Percentiles rank a stretch among this genome's conserved stretches.
These are phyloP conservation scores for Iguana delicatissima DNA, from an alignment of 2,797 vertebrate species.

Conservation along the genomic window DNA sequence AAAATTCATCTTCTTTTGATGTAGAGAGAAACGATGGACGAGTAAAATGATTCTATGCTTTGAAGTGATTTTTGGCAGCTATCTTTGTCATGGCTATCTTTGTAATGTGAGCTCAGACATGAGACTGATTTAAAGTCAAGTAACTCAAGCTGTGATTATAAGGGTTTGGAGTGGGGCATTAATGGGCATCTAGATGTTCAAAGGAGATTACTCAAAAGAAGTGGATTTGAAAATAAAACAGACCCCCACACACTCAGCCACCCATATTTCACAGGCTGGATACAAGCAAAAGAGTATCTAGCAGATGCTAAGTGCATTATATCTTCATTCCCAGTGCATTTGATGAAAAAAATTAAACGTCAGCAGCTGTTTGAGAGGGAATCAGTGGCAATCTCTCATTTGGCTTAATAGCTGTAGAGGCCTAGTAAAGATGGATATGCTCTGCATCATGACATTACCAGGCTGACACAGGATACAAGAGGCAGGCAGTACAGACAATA, in stretches of 20 bases:
- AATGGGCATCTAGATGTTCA: conserved; percentile 3
- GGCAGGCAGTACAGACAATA: not conserved
- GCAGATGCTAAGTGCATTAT: conserved; percentile 54
- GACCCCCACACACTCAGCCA: not conserved
- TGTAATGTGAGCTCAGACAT: not conserved
- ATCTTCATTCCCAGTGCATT: conserved; percentile 56
- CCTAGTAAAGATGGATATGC: conserved; percentile 55
- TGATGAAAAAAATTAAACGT: conserved; percentile 51
- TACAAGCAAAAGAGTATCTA: conserved; percentile 32
- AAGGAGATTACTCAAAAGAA: not conserved
- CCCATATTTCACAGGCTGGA: not conserved
- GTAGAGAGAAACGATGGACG: conserved; percentile 42
- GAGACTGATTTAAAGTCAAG: conserved; percentile 36
- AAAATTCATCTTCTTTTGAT: conserved; percentile 52
- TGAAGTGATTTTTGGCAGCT: conserved; percentile 14
- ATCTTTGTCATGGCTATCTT: conserved; percentile 33
- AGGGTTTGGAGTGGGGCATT: conserved; percentile 33
- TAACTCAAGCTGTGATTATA: conserved; percentile 23
- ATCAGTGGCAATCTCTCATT: conserved; percentile 56
- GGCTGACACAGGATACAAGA: conserved; percentile 15
- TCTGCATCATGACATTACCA: conserved; percentile 25
- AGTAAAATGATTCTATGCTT: not conserved
- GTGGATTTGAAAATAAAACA: conserved; percentile 17
- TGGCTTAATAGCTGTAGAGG: conserved; percentile 61
- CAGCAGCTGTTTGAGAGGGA: conserved; percentile 59